Conservation (phyloP, 30 jellyfish, hydroid and myxozoan genomes). For the Chrysaora quinquecirrha region DNA sequence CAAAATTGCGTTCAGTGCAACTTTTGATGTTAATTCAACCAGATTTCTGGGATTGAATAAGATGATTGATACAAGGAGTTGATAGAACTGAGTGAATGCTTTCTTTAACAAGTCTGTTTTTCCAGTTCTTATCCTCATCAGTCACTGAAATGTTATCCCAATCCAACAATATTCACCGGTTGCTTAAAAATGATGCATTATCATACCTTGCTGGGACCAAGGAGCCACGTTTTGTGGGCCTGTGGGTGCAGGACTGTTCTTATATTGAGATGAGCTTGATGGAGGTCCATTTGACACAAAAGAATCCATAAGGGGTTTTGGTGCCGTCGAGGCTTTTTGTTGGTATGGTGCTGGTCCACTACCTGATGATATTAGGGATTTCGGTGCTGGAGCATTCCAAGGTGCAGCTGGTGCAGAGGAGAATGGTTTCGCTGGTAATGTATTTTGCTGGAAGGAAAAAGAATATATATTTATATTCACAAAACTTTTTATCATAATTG, state of each 20-base stretch:
- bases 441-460: neutral
- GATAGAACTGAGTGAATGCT: too few species aligned
- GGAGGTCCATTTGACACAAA: conserved; percentile 13
- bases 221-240: neutral
- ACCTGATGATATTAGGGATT: neutral
- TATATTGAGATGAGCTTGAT: neutral
- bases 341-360: neutral
- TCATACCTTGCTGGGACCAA: conserved; percentile 1
- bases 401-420: neutral
- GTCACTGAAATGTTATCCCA: too few species aligned
- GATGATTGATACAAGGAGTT: too few species aligned
- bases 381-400: neutral
- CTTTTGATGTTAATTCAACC: too few species aligned
- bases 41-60: too few species aligned
- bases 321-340: neutral
- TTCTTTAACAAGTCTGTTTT: too few species aligned
- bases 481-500: too few species aligned
- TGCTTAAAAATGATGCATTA: too few species aligned
- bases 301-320: conserved; percentile 3
- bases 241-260: neutral
- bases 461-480: too few species aligned
- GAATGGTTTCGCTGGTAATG: neutral
- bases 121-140: too few species aligned
- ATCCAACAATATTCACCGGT: too few species aligned
- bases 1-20: too few species aligned